phyloP scores from a whole-genome alignment of 2,113 vertebrate genomes.

The Myiozetetes cayanensis region DNA sequence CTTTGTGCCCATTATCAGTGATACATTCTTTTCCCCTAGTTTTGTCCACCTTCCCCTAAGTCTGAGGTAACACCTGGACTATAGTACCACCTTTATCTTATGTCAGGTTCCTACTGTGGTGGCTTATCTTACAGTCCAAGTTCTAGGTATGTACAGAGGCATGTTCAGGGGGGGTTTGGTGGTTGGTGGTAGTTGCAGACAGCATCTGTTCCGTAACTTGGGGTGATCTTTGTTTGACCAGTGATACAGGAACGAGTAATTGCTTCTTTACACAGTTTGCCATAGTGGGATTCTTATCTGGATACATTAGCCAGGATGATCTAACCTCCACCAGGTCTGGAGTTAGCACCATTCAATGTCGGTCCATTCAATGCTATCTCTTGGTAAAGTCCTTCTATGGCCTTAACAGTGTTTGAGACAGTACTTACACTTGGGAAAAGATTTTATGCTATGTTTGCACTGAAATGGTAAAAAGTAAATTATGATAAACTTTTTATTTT shows the following conservation, averaged over 20 bases:
- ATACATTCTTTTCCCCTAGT: neutral
- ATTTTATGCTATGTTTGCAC: neutral
- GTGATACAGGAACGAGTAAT: neutral
- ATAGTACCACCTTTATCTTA: neutral
- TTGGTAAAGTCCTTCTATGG: neutral
- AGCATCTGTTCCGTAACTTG: neutral
- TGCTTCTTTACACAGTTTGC: fast-evolving
- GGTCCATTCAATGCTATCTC: neutral
- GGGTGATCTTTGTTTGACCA: neutral
- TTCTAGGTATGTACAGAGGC: neutral
- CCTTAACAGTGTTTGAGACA: neutral
- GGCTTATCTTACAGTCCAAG: neutral
- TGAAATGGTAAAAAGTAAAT: neutral
- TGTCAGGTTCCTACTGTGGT: neutral
- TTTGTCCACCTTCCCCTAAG: neutral
- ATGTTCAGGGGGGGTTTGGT: fast-evolving
- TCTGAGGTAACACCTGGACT: neutral
- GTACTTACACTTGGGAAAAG: neutral
- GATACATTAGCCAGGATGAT: fast-evolving
- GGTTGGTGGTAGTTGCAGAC: neutral
- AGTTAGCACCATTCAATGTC: neutral
- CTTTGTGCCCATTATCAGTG: neutral
- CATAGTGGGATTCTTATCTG: neutral
- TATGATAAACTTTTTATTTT: neutral
- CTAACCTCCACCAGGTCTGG: neutral